Base-by-base conservation (phyloP, 2,797 vertebrate genomes). In the Stomatorhinus walkeri region DNA sequence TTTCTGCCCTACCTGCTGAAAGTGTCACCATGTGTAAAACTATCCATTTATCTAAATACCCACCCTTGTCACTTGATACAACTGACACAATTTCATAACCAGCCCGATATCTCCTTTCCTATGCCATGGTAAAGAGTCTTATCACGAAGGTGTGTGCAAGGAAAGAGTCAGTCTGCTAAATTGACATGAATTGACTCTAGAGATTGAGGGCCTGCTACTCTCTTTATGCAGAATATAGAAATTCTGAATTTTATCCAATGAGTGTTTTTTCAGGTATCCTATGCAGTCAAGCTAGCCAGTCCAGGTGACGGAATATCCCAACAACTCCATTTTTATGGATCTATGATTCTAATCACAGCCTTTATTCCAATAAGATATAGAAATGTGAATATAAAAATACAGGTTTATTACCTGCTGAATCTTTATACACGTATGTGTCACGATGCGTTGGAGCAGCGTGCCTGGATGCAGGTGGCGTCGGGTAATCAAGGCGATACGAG, bases 51-150 rank as follows among this genome's bases (percentile, higher is more conserved):
- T 87, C 59, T 87, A 87, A 76, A 86, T 51, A 85, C 83, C 83
- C 59, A 61, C 81, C 85, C 61, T 79, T 81, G 48, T 85, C 68
- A 56, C 22, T 36, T 87, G 51, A 16, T 32, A 87, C 36, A 51
- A 32, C 61, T 79, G 61, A 59, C 64, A 89, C 64, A 79, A 89
- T 89, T 89, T 89, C 68, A 89, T 89, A 87, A 81, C 19, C 85
- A 59, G 64, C 48, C 48, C 2, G 6, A 72, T 72, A 86, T 89
- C 48, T 89, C 56, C 24, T 64, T 22, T 24, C 46, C 56, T 86
- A 61, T 86, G 88, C 88, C 64, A 40, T 87, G 46, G 48, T 36
- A 52, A 59, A 64, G 32, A 87, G 24, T 68, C 61, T 86, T 89
- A 87, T 87, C 84, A 87, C 64, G 32, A 19, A 81, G 64, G 14